Evolutionary conservation across 1,140 invertebrate species (phyloP).

Genomic region (Lasaia peninsularis): DNA sequence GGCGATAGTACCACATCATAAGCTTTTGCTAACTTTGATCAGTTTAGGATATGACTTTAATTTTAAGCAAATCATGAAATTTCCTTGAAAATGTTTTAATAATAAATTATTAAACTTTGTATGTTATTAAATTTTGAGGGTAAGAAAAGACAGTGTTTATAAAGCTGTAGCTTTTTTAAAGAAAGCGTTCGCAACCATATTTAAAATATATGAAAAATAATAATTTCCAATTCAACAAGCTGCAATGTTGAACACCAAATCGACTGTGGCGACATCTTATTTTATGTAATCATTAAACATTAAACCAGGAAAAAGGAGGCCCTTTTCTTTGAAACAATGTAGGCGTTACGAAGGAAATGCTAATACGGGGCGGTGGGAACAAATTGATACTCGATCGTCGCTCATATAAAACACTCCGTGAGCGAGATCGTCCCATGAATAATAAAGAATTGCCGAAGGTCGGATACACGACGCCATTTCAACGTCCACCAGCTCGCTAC

Average conservation of each 20-base stretch:
- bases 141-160: too few relatives aligned
- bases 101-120: too few relatives aligned
- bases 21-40: too few relatives aligned
- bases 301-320: slow-evolving; percentile 14
- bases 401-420: slow-evolving; percentile 74
- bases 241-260: not conserved
- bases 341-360: slow-evolving; percentile 56
- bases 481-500: slow-evolving; percentile 26
- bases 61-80: too few relatives aligned
- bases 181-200: too few relatives aligned
- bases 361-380: slow-evolving; percentile 66
- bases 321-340: slow-evolving; percentile 52
- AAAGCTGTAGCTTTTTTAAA: too few relatives aligned
- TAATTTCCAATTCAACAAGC: too few relatives aligned
- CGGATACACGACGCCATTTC: slow-evolving; percentile 37
- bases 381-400: slow-evolving; percentile 77
- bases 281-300: not conserved
- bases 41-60: too few relatives aligned
- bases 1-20: too few relatives aligned
- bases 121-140: too few relatives aligned
- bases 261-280: not conserved
- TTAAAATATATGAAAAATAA: too few relatives aligned
- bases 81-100: too few relatives aligned
- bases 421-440: slow-evolving; percentile 71
- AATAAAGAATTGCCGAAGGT: slow-evolving; percentile 68